These are phyloP conservation scores for Lophochroa leadbeateri DNA, from an alignment of 2,113 vertebrate genomes.

Conservation along the genomic window DNA sequence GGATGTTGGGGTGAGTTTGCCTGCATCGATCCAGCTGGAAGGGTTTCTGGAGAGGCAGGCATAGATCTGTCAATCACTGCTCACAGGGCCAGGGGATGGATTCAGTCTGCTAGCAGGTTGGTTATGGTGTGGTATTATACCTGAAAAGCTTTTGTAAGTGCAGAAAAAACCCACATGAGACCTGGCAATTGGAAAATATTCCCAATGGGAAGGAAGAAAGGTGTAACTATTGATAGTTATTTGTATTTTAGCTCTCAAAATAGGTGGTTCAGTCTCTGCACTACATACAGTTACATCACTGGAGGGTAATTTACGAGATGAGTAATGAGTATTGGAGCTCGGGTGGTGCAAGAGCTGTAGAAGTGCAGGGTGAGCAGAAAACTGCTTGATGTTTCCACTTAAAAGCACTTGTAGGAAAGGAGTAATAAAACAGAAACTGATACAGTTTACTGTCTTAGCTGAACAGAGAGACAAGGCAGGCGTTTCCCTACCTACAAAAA, in stretches of 20 bases:
- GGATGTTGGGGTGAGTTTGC: background rate
- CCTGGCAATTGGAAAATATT: background rate
- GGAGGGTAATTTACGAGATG: background rate
- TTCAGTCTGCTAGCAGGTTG: background rate
- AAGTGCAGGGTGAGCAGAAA: background rate
- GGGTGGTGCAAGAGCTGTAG: background rate
- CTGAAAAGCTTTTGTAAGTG: background rate
- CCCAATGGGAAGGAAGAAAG: background rate
- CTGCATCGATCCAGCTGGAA: background rate
- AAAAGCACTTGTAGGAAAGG: background rate
- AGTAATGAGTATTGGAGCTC: background rate
- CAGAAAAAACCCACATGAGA: fast-evolving
- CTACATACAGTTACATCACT: background rate
- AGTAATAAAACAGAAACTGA: background rate
- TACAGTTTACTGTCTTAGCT: background rate
- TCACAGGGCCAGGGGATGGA: background rate
- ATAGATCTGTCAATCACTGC: background rate
- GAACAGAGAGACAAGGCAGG: background rate
- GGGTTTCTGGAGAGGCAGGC: background rate
- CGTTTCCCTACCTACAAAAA: background rate
- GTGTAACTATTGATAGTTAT: background rate
- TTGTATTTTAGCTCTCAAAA: background rate
- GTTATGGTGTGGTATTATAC: background rate
- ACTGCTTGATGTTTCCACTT: background rate
- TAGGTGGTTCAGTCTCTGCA: background rate